Base-by-base conservation (phyloP, 2,797 vertebrate species). In the Microctenopoma steveboyesi region DNA sequence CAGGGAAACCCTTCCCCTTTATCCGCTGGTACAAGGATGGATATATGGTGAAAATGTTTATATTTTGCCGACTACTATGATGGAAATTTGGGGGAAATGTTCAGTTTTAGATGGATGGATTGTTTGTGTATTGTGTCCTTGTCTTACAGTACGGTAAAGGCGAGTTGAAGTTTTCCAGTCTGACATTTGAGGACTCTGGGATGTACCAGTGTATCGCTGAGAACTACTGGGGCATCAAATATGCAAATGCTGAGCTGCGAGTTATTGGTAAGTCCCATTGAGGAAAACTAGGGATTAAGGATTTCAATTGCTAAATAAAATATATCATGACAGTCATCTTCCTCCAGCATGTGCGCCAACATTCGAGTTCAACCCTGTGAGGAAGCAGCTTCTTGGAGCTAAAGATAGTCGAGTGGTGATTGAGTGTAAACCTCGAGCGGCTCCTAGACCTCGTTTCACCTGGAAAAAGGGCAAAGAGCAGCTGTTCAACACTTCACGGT, bases 181-280 rank as follows among this genome's bases (percentile, higher is more conserved):
- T 99, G 78, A 97, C 94, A 0, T 95, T 97, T 59, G 95, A 95
- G 0, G 95, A 99, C 84, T 96, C 96, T 0, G 97, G 98, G 69
- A 99, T 99, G 96, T 99, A 99, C 87, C 98, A 99, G 67, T 99
- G 98, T 76, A 89, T 99, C 45, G 97, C 97, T n/a, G 96, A 99
- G 87, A 99, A 99, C 65, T 81, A 51, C 0, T 93, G 97, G 49
- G 98, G 98, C 70, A 94, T 93, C 79, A 98, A 98, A 86, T 98
- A 99, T 7, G 96, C 97, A 81, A 99, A 96, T 39, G 98, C 98
- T 2, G 97, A 99, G 80, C 88, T 99, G 72, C 95, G 97, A 72
- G 96, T 99, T 70, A 94, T 98, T 3, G 95, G 98, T 99, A 69
- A 94, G 86, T 48, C 11, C 9, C 30, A 7, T 25, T 12, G 25